Evolutionary conservation across 2,113 vertebrate genomes (phyloP).

Genomic region (Furnarius figulus): DNA sequence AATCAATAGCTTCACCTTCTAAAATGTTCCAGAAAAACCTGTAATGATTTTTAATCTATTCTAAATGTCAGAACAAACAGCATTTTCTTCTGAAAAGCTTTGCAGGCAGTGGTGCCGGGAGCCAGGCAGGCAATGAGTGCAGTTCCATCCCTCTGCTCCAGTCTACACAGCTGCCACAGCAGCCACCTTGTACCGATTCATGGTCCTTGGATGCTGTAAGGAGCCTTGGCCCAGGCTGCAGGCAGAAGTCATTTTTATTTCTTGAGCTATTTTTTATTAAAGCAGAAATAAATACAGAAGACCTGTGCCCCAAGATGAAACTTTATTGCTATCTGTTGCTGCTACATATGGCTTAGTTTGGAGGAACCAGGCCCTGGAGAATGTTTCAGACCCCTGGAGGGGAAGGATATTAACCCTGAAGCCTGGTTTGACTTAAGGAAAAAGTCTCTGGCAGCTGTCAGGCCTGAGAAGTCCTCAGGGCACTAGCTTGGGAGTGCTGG

Average conservation of each 20-base stretch:
- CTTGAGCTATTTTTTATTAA: background rate
- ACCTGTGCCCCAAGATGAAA: background rate
- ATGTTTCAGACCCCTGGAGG: background rate
- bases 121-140: background rate
- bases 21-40: slow-evolving; percentile 61
- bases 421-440: background rate
- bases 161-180: background rate
- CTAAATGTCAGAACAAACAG: slow-evolving; percentile 70
- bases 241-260: background rate
- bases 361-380: background rate
- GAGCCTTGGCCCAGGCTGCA: background rate
- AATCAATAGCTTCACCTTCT: slow-evolving; percentile 69
- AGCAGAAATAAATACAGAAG: background rate
- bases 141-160: background rate
- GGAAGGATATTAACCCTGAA: background rate
- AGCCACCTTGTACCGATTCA: background rate
- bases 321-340: background rate
- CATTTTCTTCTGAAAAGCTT: slow-evolving; percentile 1
- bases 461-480: background rate
- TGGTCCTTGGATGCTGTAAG: background rate
- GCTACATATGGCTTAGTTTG: background rate
- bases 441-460: background rate
- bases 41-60: slow-evolving; percentile 66
- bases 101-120: background rate
- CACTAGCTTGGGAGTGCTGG: background rate